phyloP scores from a whole-genome alignment of 2,113 vertebrate genomes.

The Aix galericulata region DNA sequence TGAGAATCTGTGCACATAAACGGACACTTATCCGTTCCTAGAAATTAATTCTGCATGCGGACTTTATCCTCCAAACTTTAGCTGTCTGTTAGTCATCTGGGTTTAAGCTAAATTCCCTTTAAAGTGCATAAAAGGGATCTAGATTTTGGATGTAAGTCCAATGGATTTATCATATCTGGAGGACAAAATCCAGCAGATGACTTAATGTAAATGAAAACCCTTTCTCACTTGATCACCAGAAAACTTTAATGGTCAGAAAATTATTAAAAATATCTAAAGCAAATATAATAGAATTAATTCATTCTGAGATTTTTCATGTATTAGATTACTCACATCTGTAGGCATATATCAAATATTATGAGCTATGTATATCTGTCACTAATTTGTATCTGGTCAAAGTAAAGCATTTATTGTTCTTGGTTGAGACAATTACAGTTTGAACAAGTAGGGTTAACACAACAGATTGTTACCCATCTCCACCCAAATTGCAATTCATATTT shows the following conservation, averaged over 20 bases:
- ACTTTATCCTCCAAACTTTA: not conserved
- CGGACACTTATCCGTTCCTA: not conserved
- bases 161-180: not conserved
- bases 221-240: not conserved
- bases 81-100: not conserved
- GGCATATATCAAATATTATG: not conserved
- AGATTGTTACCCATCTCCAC: not conserved
- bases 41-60: not conserved
- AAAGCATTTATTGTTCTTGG: not conserved
- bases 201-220: not conserved
- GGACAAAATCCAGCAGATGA: not conserved
- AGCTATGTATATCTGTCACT: not conserved
- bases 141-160: not conserved
- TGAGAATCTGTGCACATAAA: not conserved
- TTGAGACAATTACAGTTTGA: not conserved
- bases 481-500: accelerated
- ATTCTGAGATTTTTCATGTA: not conserved
- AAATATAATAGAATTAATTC: not conserved
- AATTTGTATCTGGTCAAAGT: not conserved
- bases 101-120: not conserved
- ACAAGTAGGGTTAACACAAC: not conserved
- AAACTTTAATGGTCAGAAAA: not conserved
- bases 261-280: not conserved
- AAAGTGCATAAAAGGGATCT: not conserved
- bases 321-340: not conserved